phyloP scores from a whole-genome alignment of 35 echinoderm and acorn worm species.

The Apostichopus californicus region DNA sequence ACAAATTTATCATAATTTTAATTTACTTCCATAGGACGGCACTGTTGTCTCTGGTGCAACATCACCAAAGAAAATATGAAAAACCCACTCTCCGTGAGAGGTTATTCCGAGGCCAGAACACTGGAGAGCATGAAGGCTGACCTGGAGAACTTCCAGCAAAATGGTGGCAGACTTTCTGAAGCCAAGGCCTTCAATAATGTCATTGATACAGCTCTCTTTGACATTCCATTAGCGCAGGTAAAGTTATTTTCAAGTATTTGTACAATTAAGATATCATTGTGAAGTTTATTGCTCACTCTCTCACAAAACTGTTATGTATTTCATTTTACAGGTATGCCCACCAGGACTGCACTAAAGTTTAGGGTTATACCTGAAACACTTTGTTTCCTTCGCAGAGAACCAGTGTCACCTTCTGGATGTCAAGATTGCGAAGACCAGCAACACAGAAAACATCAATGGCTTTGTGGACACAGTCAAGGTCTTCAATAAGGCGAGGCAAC shows the following conservation, averaged over 20 bases:
- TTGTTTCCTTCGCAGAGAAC: constrained; percentile 25
- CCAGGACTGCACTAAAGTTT: constrained; percentile 66
- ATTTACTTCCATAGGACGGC: too few species aligned
- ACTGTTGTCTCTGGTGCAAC: too few species aligned
- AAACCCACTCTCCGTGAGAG: too few species aligned
- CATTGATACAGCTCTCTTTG: constrained; percentile 17
- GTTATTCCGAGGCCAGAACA: not conserved
- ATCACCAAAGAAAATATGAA: too few species aligned
- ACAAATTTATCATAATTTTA: too few species aligned
- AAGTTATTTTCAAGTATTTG: not conserved
- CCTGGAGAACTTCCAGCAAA: too few species aligned
- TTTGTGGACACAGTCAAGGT: not conserved
- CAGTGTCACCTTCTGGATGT: constrained; percentile 59
- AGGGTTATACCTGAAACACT: constrained; percentile 66
- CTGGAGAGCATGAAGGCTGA: not conserved
- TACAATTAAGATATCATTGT: not conserved
- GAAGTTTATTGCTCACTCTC: not conserved
- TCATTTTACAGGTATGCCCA: constrained; percentile 57
- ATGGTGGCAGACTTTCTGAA: not conserved
- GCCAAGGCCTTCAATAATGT: constrained; percentile 24
- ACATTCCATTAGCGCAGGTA: constrained; percentile 47
- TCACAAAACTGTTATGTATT: not conserved
- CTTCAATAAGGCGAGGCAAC: not conserved
- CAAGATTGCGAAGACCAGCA: not conserved
- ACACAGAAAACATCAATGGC: not conserved